Percentiles rank a stretch among this genome's conserved stretches.
Evolutionary conservation across 2,113 vertebrate species (phyloP).

Genomic region (Macquaria australasica): DNA sequence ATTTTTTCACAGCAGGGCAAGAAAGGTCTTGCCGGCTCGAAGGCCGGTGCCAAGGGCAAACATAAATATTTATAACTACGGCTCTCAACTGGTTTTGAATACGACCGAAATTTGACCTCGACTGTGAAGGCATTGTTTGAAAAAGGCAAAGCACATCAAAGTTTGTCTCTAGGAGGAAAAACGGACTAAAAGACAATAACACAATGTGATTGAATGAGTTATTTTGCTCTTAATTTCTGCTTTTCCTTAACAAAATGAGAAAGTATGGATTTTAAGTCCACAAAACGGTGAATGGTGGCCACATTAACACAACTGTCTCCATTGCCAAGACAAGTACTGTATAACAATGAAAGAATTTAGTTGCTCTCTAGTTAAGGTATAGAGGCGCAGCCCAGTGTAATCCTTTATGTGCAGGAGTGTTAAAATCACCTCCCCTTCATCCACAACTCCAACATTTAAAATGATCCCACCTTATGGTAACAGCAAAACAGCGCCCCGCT

Average conservation of each 20-base stretch:
- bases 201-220: slow-evolving; percentile 4
- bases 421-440: slow-evolving; percentile 7
- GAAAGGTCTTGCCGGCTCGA: slow-evolving; percentile 3
- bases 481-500: neutral
- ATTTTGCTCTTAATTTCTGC: neutral
- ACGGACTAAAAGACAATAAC: slow-evolving; percentile 10
- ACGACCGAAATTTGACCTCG: slow-evolving; percentile 19
- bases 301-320: neutral
- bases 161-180: slow-evolving; percentile 1
- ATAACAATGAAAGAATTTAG: neutral
- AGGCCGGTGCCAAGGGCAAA: slow-evolving; percentile 46
- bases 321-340: neutral
- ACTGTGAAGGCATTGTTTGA: slow-evolving; percentile 27
- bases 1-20: slow-evolving; percentile 34
- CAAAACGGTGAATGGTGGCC: neutral
- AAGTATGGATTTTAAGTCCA: neutral
- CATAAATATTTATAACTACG: slow-evolving; percentile 59
- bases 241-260: slow-evolving; percentile 11
- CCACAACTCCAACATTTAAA: slow-evolving; percentile 12
- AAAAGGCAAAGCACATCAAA: slow-evolving; percentile 3
- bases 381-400: neutral
- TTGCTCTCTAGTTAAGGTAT: neutral
- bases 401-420: neutral
- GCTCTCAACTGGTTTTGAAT: slow-evolving; percentile 35
- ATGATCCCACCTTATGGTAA: neutral